Evolutionary conservation across 2,888 invertebrate species (phyloP), one percentile per base, ranked within the genome.

Genomic region (Ornithoptera priamus): DNA sequence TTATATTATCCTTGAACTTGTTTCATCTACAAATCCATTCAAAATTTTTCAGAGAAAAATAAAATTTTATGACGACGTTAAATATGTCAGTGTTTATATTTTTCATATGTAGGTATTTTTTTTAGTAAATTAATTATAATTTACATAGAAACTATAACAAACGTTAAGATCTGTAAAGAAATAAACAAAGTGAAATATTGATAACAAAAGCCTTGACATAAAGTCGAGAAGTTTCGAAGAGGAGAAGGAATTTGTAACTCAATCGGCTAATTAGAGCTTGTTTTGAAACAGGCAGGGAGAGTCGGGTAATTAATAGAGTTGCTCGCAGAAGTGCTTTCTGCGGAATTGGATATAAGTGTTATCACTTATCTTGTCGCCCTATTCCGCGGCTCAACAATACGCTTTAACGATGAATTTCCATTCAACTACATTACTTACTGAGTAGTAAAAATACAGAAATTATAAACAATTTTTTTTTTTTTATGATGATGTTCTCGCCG

Each of bases 211-310:
- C 77, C 76, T 80, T 80, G 75, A 77, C 78, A 77, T 78, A 80
- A 81, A 78, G 76, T 76, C 75, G 75, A 73, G 70, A 70, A 75
- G 71, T 74, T 78, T 73, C 72, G 64, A 42, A 57, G 70, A 59
- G 76, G 76, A 72, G 73, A 82, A 80, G 81, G 79, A 88, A 84
- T 85, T 87, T 84, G 85, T 86, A 89, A 88, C 86, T 86, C 84
- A 85, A 88, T 87, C 84, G 82, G 78, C 83, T 86, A 86, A 89
- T 89, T 86, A 86, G 82, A 84, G 77, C 83, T 86, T 88, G 87
- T 88, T 84, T 84, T 77, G 77, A 74, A 83, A 82, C 81, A 84
- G 80, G 80, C 80, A 74, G 76, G 76, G 76, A 79, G 79, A 78
- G 79, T 72, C 72, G 75, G 75, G 79, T 84, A 87, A 85, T 85